Evolutionary conservation across 2,888 invertebrate genomes (phyloP).

Genomic region (Papilio demoleus): DNA sequence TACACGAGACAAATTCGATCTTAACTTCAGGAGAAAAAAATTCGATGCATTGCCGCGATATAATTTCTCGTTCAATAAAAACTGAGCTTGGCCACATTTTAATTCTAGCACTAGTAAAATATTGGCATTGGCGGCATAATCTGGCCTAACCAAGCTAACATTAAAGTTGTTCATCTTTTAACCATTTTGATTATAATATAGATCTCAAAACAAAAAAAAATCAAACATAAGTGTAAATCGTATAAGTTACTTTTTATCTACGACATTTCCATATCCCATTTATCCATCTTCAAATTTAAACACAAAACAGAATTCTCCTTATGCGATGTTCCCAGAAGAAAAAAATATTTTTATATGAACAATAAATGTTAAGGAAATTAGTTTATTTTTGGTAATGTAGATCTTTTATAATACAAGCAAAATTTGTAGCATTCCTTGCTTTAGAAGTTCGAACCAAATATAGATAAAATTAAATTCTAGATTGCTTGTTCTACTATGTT

Average conservation of each 20-base stretch:
- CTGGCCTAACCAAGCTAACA: no score
- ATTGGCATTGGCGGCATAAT: no score
- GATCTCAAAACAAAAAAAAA: no score
- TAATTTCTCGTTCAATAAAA: no score
- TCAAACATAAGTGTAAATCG: no score
- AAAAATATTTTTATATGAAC: conserved; percentile 24
- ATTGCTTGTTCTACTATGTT: no score
- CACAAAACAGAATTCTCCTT: background rate
- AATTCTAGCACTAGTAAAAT: no score
- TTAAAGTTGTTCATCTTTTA: no score
- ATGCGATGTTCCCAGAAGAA: conserved; percentile 7
- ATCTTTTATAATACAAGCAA: background rate
- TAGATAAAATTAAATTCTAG: background rate
- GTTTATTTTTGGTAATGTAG: conserved; percentile 17
- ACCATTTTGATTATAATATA: no score
- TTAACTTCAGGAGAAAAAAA: background rate
- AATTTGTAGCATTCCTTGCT: background rate
- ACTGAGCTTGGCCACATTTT: no score
- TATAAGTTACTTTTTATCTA: no score
- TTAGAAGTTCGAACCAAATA: background rate
- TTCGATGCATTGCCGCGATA: background rate
- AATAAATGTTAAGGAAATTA: background rate
- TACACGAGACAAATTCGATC: background rate
- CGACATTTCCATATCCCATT: background rate
- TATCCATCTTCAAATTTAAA: background rate